Evolutionary conservation across 2,113 vertebrate genomes (phyloP).

Genomic region (Mus pahari): DNA sequence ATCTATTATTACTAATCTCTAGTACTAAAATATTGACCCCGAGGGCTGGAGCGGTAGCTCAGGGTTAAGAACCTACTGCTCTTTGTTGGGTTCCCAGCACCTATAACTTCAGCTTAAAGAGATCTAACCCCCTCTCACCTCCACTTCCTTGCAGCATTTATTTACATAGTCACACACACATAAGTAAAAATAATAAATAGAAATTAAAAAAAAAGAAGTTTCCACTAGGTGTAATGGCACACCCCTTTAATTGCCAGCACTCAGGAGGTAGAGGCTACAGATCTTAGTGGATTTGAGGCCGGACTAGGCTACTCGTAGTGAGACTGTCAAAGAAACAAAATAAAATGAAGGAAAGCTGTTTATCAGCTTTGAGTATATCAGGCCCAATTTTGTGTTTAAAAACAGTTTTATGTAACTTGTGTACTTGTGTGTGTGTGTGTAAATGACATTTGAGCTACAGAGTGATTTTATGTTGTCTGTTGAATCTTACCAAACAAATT

Average conservation of each 20-base stretch:
- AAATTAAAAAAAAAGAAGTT: not conserved
- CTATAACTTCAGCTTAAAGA: not conserved
- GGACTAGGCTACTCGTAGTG: not conserved
- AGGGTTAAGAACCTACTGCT: not conserved
- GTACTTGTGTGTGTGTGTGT: not conserved
- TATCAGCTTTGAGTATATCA: conserved; percentile 16
- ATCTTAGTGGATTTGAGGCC: not conserved
- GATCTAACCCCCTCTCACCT: not conserved
- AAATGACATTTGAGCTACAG: not conserved
- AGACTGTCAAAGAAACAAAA: not conserved
- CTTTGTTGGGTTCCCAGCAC: not conserved
- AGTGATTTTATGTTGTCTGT: conserved; percentile 9
- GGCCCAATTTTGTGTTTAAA: not conserved
- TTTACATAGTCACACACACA: not conserved
- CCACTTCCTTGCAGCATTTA: not conserved
- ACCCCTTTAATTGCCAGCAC: not conserved
- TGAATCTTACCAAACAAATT: not conserved
- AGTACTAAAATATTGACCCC: not conserved
- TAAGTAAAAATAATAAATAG: not conserved
- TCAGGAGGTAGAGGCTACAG: not conserved
- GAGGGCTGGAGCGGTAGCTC: not conserved
- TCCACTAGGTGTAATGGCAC: not conserved
- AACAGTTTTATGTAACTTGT: not conserved
- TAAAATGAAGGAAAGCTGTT: not conserved
- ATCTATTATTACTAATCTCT: not conserved